Evolutionary conservation across 2,888 invertebrate genomes (phyloP), one percentile per base, ranked within the genome.

Genomic region (Orthosia gracilis): DNA sequence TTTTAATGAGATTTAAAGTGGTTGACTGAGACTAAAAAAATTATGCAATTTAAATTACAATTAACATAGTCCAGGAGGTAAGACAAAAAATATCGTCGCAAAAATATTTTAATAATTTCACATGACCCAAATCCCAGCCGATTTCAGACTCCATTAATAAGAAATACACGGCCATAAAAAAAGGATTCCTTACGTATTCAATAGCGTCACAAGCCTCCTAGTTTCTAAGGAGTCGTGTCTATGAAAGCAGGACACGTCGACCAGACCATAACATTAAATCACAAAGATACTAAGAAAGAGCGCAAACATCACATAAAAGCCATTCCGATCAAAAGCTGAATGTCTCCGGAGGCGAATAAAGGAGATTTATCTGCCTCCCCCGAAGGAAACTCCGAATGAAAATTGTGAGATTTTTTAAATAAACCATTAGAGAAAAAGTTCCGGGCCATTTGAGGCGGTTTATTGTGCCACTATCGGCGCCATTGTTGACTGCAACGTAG

Each of bases 391-490:
- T 94, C 92, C 90, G 92, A 95, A 94, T 95, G 94, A 94, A 95
- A 96, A 95, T 92, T 94, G 94, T 93, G 91, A 92, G 94, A 95
- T 95, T 95, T 93, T 95, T 95, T 95, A 95, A 96, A 96, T 95
- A 95, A 96, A 96, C 94, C 95, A 95, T 95, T 95, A 95, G 91
- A 94, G 94, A 95, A 95, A 95, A 96, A 96, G 95, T 96, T 95
- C 95, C 95, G 94, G 92, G 88, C 95, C 95, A 95, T 96, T 96
- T 94, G 92, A 94, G 93, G 94, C 93, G 94, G 94, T 94, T 94
- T 94, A 96, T 95, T 94, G 94, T 94, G 91, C 89, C 93, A 93
- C 94, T 94, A 94, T 95, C 93, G 93, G 92, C 86, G 92, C 94
- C 91, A 91, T 95, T 95, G 94, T 94, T 94, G 93, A 91, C 91